Evolutionary conservation across 2,113 vertebrate species (phyloP).

Genomic region (Gopherus flavomarginatus): DNA sequence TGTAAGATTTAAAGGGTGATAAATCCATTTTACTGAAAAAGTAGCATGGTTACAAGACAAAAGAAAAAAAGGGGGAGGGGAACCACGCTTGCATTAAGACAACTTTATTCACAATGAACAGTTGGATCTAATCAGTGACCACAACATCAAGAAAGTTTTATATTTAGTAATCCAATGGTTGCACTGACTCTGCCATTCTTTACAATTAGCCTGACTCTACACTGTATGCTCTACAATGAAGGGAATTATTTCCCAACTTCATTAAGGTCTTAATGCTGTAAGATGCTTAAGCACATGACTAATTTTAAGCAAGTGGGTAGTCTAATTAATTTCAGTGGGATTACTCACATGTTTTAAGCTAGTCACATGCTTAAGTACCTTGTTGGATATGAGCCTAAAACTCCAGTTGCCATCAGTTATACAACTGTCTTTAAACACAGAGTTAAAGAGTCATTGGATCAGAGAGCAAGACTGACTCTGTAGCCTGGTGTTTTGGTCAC

Average conservation of each 20-base stretch:
- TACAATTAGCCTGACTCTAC: slow-evolving; percentile 1
- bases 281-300: slow-evolving; percentile 71
- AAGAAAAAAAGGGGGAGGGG: not conserved
- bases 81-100: not conserved
- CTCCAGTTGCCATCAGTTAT: slow-evolving; percentile 71
- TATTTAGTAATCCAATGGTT: not conserved
- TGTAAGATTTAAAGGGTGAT: slow-evolving; percentile 35
- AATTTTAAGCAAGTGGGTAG: slow-evolving; percentile 72
- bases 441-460: slow-evolving; percentile 42
- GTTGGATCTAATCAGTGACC: slow-evolving; percentile 40
- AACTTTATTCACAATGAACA: slow-evolving; percentile 24
- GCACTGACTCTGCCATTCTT: slow-evolving; percentile 4
- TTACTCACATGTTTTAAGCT: slow-evolving; percentile 61
- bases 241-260: slow-evolving; percentile 71
- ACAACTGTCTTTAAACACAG: slow-evolving; percentile 70
- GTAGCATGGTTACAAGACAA: not conserved
- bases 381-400: slow-evolving; percentile 60
- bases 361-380: slow-evolving; percentile 69
- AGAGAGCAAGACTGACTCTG: not conserved
- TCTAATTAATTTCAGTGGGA: slow-evolving; percentile 75
- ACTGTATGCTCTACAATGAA: slow-evolving; percentile 55
- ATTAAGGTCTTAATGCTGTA: slow-evolving; percentile 71
- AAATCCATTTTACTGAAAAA: slow-evolving; percentile 33
- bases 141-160: slow-evolving; percentile 8
- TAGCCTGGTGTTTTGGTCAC: not conserved